phyloP scores from a whole-genome alignment of 2,797 vertebrate species.

The Cirrhinus mrigala region DNA sequence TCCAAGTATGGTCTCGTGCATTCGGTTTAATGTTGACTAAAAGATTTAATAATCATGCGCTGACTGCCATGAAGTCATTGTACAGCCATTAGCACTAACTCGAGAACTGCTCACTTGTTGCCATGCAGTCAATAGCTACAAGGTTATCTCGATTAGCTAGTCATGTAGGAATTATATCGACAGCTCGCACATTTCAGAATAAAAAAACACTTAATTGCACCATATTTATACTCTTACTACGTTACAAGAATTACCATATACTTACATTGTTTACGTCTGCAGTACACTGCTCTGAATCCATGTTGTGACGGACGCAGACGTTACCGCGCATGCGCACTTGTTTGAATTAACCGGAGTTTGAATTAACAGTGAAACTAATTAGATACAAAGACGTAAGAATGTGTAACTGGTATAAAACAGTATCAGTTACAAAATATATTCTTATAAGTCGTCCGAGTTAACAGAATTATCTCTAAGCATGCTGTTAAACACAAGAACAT shows the following conservation, averaged over 20 bases:
- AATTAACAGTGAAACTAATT: neutral
- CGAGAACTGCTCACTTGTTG: slow-evolving; percentile 23
- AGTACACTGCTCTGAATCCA: slow-evolving; percentile 12
- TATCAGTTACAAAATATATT: neutral
- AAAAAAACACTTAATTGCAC: neutral
- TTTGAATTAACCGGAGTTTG: neutral
- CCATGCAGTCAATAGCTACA: neutral
- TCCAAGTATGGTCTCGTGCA: neutral
- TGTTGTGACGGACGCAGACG: slow-evolving; percentile 27
- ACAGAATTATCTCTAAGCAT: neutral
- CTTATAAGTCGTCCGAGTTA: neutral
- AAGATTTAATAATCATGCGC: neutral
- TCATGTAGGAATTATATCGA: neutral
- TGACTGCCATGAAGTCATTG: neutral
- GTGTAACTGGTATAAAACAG: neutral
- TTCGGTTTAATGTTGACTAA: neutral
- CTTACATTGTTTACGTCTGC: slow-evolving; percentile 44
- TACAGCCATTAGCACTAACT: slow-evolving; percentile 1
- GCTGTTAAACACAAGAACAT: neutral
- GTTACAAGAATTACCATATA: neutral
- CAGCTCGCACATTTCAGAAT: neutral
- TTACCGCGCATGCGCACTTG: slow-evolving; percentile 38
- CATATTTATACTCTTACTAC: neutral
- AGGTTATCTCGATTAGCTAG: neutral
- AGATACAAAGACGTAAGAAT: neutral